Percentiles rank a stretch among this genome's conserved stretches.
Conservation (phyloP, 2,113 vertebrate genomes). For the Tachysurus fulvidraco region DNA sequence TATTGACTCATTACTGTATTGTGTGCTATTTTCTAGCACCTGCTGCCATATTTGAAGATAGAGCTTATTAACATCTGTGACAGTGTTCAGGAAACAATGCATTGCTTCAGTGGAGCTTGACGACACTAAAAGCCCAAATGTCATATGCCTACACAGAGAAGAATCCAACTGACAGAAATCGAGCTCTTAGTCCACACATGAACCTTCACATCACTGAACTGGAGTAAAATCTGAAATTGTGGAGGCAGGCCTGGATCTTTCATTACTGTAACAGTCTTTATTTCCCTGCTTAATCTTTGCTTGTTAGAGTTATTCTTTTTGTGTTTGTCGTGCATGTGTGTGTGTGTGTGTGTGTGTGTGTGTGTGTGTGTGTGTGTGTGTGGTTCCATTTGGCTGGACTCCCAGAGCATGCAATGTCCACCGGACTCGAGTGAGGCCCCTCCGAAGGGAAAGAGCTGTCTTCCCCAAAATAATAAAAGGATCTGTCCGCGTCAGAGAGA, state of each 20-base stretch:
- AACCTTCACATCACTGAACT: neutral
- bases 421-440: constrained; percentile 71
- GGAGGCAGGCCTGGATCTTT: constrained; percentile 11
- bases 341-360: constrained; percentile 47
- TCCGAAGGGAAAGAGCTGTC: constrained; percentile 69
- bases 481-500: constrained; percentile 59
- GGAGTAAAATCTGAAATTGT: neutral
- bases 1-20: neutral
- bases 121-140: constrained; percentile 1
- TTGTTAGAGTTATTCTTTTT: constrained; percentile 49
- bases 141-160: constrained; percentile 12
- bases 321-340: constrained; percentile 26
- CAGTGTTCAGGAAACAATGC: constrained; percentile 12
- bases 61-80: constrained; percentile 1
- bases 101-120: constrained; percentile 25
- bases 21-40: neutral
- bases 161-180: neutral
- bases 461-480: constrained; percentile 75
- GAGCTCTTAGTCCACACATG: constrained; percentile 10
- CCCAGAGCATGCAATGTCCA: constrained; percentile 72
- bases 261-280: constrained; percentile 37
- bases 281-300: constrained; percentile 45
- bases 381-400: constrained; percentile 64
- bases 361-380: constrained; percentile 43
- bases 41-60: constrained; percentile 1